Conservation (phyloP, 2,797 vertebrate species). For the Vireo griseus region DNA sequence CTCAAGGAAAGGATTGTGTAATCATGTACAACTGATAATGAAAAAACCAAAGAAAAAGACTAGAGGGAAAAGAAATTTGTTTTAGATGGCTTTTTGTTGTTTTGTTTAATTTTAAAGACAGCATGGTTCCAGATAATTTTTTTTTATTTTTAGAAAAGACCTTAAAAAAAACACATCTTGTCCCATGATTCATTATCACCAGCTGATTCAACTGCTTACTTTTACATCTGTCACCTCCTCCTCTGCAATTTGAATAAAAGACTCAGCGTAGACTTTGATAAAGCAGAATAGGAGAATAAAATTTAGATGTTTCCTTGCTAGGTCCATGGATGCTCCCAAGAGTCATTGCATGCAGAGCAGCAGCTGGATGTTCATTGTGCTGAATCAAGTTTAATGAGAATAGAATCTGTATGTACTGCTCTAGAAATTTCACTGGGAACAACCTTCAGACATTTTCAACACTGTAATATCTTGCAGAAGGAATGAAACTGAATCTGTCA, state of each 20-base stretch:
- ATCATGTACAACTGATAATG: not conserved
- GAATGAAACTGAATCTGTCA: not conserved
- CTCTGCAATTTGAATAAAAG: not conserved
- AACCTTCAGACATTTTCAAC: not conserved
- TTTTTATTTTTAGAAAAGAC: not conserved
- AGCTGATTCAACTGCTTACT: not conserved
- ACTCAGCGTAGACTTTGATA: not conserved
- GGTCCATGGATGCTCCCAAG: not conserved
- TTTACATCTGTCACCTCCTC: not conserved
- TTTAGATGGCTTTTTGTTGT: not conserved
- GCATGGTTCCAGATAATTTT: not conserved
- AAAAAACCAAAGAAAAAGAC: not conserved
- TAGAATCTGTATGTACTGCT: not conserved
- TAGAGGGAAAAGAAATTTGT: not conserved
- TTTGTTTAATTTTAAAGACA: not conserved
- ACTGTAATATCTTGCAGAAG: not conserved
- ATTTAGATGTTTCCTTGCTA: not conserved
- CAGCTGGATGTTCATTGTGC: slow-evolving; percentile 32
- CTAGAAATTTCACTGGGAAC: not conserved
- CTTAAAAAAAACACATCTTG: not conserved
- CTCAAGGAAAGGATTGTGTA: not conserved
- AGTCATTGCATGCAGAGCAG: not conserved
- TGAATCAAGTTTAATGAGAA: slow-evolving; percentile 22
- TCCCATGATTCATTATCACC: not conserved
- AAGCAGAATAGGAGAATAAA: not conserved